phyloP scores from a whole-genome alignment of 2,888 invertebrate species.

The Teleogryllus oceanicus region DNA sequence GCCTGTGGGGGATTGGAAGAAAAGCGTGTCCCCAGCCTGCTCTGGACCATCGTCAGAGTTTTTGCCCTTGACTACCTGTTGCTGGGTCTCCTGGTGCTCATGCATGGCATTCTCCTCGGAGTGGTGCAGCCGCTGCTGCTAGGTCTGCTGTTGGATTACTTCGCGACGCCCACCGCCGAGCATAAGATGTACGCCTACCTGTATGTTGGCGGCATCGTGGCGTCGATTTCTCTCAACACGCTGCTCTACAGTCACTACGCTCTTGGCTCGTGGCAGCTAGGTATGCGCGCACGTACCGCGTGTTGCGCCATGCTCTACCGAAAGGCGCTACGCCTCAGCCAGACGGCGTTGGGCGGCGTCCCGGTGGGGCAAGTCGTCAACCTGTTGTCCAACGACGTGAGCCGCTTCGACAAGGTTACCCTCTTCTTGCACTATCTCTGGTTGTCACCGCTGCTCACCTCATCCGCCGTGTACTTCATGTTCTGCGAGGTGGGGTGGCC shows the following conservation, averaged over 20 bases:
- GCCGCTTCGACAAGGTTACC: constrained; percentile 82
- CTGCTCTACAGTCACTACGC: constrained; percentile 65
- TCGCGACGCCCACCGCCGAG: constrained; percentile 54
- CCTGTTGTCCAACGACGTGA: constrained; percentile 89
- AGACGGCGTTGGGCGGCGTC: constrained; percentile 65
- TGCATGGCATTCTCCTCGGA: constrained; percentile 45
- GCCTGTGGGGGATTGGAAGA: too few relatives aligned
- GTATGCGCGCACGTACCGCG: constrained; percentile 77
- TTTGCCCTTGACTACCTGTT: too few relatives aligned
- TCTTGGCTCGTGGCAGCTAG: constrained; percentile 67
- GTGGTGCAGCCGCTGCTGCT: constrained; percentile 64
- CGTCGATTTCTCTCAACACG: constrained; percentile 49
- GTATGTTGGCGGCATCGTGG: constrained; percentile 45
- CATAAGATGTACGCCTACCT: constrained; percentile 51
- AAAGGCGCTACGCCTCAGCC: constrained; percentile 60
- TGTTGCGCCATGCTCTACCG: constrained; percentile 79
- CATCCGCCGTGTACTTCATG: constrained; percentile 63
- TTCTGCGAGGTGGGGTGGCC: constrained; percentile 38
- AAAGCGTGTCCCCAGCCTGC: too few relatives aligned
- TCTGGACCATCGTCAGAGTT: too few relatives aligned
- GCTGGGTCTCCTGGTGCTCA: too few relatives aligned
- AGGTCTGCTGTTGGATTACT: constrained; percentile 62
- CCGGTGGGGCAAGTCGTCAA: constrained; percentile 90
- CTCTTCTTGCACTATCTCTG: constrained; percentile 83
- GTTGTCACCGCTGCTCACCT: constrained; percentile 68